Base-by-base conservation (phyloP, 2,888 invertebrate genomes). In the Archips crataeganus region DNA sequence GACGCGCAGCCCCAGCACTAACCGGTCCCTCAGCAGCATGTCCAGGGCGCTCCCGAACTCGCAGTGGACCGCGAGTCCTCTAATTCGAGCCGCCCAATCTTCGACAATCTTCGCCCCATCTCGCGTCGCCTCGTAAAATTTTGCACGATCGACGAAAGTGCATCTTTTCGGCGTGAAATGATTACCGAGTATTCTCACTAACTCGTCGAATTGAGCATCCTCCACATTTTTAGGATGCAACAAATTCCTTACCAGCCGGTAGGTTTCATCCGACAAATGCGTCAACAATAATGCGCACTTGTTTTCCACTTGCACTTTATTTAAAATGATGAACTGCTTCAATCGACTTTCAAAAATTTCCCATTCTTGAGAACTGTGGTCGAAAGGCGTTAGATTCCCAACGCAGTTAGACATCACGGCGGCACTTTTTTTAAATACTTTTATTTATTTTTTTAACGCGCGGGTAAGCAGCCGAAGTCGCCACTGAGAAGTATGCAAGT, bases 151-250 rank as follows among this genome's bases (percentile, higher is more conserved):
- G n/a, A 47, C 64, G 47, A 70, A 75, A 0, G 66, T 65, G 1
- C 49, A 71, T 57, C 63, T 15, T 49, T 68, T 77, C 45, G 77
- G 71, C 15, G 23, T 69, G 49, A 77, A 74, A 60, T 75, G 75
- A 5, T 36, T 10, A 34, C 71, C n/a, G 65, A 75, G 68, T 68
- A 60, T 3, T 45, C 39, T 2, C 0, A 75, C 60, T 13, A 75
- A 54, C 61, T 75, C 68, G 4, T 45, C 47, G 54, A 63, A 75
- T 2, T 13, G 6, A 5, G 59, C 13, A 0, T 39, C 42, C 39
- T 75, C 73, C 11, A 73, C 9, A 3, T 67, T 49, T 4, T 57
- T 45, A 32, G 76, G 76, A 23, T 70, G 54, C 54, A 23, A 15
- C 9, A 54, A 23, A 9, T 54, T 54, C 3, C 4, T 54, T 9